A percentile compares a stretch with the other conserved stretches of the same genome.
phyloP scores from a whole-genome alignment of 2,797 vertebrate genomes.

The Pyrocephalus nanus region DNA sequence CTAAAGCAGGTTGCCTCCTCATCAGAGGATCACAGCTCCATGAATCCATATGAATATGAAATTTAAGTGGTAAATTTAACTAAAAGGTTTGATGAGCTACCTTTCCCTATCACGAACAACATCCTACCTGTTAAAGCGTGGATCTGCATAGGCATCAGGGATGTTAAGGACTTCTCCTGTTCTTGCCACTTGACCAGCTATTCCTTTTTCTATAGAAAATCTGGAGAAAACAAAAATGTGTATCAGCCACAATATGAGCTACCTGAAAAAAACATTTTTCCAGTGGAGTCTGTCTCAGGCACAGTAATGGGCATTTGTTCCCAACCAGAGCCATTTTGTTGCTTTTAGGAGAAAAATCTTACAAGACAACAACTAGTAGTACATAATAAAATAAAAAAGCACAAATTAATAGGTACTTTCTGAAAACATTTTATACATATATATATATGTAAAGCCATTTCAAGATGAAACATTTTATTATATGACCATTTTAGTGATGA shows the following conservation, averaged over 20 bases:
- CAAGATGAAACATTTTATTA: neutral
- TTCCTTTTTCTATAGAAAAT: slow-evolving; percentile 99
- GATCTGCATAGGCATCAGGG: slow-evolving; percentile 98
- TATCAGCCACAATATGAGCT: neutral
- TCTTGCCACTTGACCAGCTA: slow-evolving; percentile 96
- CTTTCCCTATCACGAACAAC: neutral
- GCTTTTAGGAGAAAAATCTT: slow-evolving; percentile 40
- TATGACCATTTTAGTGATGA: neutral
- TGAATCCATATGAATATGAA: neutral
- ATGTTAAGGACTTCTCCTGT: slow-evolving; percentile 99
- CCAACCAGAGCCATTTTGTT: neutral
- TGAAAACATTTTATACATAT: neutral
- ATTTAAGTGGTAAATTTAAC: neutral
- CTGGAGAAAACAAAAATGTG: slow-evolving; percentile 71
- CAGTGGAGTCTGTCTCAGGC: neutral
- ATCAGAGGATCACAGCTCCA: neutral
- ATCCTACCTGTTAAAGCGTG: slow-evolving; percentile 94
- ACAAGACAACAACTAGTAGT: neutral
- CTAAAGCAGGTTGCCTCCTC: neutral
- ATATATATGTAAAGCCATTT: neutral
- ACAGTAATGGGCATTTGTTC: neutral
- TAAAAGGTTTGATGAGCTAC: neutral
- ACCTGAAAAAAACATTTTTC: neutral
- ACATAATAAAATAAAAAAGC: neutral
- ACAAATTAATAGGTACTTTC: neutral